These are phyloP conservation scores for Caenorhabditis auriculariae DNA, from an alignment of 2,888 invertebrate genomes.

Conservation along the genomic window DNA sequence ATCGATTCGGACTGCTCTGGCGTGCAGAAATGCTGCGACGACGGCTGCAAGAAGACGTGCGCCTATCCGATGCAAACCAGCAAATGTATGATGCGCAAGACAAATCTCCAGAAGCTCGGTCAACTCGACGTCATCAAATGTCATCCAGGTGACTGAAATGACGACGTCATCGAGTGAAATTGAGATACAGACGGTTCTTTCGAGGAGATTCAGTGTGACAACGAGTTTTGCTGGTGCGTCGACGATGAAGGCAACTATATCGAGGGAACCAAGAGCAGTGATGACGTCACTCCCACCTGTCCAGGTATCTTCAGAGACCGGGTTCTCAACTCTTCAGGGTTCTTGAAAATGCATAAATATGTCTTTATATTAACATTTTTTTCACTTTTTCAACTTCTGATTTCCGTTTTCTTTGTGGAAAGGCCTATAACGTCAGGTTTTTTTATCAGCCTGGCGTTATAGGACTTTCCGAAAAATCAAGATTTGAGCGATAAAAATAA, in stretches of 20 bases:
- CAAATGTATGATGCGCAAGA: constrained; percentile 50
- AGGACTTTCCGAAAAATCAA: too few species aligned
- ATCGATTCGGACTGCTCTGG: constrained; percentile 52
- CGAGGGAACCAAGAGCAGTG: constrained; percentile 46
- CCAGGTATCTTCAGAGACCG: constrained; percentile 10
- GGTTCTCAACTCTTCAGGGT: too few species aligned
- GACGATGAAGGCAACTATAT: constrained; percentile 47
- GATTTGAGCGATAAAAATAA: too few species aligned
- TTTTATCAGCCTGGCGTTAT: too few species aligned
- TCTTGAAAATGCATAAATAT: not conserved
- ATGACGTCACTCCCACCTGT: constrained; percentile 42
- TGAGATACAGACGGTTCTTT: constrained; percentile 44
- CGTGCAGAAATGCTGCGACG: constrained; percentile 57
- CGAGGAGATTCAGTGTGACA: constrained; percentile 53
- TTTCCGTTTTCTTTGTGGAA: too few species aligned
- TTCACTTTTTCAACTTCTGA: not conserved
- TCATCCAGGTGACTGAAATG: constrained; percentile 15
- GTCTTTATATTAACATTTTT: not conserved
- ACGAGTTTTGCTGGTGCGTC: constrained; percentile 57
- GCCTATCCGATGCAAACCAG: constrained; percentile 44
- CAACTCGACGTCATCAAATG: constrained; percentile 41
- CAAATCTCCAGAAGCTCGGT: constrained; percentile 46
- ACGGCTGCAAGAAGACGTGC: constrained; percentile 52
- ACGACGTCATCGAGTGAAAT: not conserved
- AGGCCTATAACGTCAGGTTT: too few species aligned